Evolutionary conservation across 2,888 invertebrate species (phyloP), one percentile per base, ranked within the genome.

Genomic region (Drosophila melanosoma): DNA sequence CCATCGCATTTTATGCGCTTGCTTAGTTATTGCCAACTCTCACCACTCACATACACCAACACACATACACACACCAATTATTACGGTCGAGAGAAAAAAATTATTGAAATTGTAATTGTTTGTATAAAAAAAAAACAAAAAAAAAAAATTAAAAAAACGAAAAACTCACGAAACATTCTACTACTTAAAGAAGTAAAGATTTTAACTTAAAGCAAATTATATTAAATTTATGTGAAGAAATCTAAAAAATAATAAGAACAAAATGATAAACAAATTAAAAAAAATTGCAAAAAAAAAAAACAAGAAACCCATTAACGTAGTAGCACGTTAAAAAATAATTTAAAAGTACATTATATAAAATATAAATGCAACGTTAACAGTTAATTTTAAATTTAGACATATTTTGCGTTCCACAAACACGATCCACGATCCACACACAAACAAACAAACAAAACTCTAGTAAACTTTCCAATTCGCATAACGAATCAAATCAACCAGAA

Each of bases 401-500:
- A 61, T 70, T 60, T 81, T 79, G 81, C 79, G 81, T 79, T 79
- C 81, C 79, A 79, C 65, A 79, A 68, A 69, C 35, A 78, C 52
- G 65, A 69, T 69, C 74, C 63, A 72, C 68, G 71, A 75, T 69
- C 74, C 67, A 38, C 20, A 35, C 15, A 35, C 15, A 15, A 53
- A 74, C 63, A 54, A 23, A 52, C 49, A 73, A 40, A 66, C 40
- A 64, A 64, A 40, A 69, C 57, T 61, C 67, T 71, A 72, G 80
- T 38, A 79, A 80, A 80, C 80, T 80, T 78, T 78, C 81, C 78
- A 78, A 79, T 79, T 78, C 80, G 80, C 77, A 75, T 78, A 79
- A 78, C 80, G 80, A 78, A 78, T 79, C 78, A 73, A 73, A 23
- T 29, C 70, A 63, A 74, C 42, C 65, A 63, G 20, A 40, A 73